These are phyloP conservation scores for Xanthostigma xanthostigma DNA, from an alignment of 2,888 invertebrate species.

Conservation along the genomic window DNA sequence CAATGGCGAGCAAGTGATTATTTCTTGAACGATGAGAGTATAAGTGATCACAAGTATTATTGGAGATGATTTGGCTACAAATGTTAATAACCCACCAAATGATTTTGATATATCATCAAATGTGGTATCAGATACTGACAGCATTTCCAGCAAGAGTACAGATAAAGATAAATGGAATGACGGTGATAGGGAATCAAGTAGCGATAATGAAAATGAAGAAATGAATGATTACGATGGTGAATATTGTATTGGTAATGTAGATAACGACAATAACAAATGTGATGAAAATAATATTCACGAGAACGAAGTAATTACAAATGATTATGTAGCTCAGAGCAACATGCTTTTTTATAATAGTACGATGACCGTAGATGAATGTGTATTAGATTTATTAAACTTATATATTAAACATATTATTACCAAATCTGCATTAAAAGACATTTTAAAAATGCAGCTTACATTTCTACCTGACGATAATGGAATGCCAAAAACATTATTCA, in stretches of 20 bases:
- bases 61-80: too few species aligned
- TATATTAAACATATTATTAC: slow-evolving; percentile 2
- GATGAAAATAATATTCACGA: neutral
- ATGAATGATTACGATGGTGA: neutral
- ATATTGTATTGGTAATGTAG: neutral
- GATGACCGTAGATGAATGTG: neutral
- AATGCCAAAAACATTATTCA: slow-evolving; percentile 5
- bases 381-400: neutral
- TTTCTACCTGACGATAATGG: slow-evolving; percentile 6
- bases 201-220: neutral
- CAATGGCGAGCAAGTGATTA: neutral
- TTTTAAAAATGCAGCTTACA: neutral
- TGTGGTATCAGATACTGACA: neutral
- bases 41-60: too few species aligned
- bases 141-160: neutral
- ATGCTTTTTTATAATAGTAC: neutral
- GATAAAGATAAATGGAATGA: neutral
- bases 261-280: neutral
- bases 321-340: neutral
- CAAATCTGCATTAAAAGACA: slow-evolving; percentile 2
- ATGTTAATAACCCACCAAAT: too few species aligned
- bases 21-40: neutral
- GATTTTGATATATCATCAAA: too few species aligned
- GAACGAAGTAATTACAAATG: neutral
- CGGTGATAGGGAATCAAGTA: neutral